phyloP scores from a whole-genome alignment of 2,888 invertebrate genomes.

The Rhamnusium bicolor region DNA sequence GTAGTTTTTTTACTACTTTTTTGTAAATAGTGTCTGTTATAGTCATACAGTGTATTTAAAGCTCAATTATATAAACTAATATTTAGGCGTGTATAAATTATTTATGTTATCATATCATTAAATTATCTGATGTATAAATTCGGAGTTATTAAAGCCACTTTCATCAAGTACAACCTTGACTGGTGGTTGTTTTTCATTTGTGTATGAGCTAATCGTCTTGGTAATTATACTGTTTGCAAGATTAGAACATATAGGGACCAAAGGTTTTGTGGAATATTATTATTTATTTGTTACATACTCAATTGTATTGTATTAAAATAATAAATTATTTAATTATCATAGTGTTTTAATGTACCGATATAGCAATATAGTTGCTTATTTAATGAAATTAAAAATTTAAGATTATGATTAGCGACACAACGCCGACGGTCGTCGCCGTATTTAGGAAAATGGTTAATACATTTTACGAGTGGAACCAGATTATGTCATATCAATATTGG shows the following conservation, averaged over 20 bases:
- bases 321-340: slow-evolving; percentile 48
- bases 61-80: slow-evolving; percentile 51
- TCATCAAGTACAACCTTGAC: slow-evolving; percentile 32
- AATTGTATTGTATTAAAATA: slow-evolving; percentile 49
- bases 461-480: too few relatives aligned
- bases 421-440: too few relatives aligned
- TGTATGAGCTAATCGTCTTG: slow-evolving; percentile 37
- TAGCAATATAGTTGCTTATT: too few relatives aligned
- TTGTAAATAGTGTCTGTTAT: slow-evolving; percentile 53
- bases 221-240: slow-evolving; percentile 36
- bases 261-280: slow-evolving; percentile 68
- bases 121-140: slow-evolving; percentile 42
- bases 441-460: too few relatives aligned
- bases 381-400: too few relatives aligned
- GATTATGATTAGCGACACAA: too few relatives aligned
- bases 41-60: slow-evolving; percentile 53
- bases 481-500: too few relatives aligned
- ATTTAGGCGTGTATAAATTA: slow-evolving; percentile 41
- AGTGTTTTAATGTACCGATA: neutral
- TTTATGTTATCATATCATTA: slow-evolving; percentile 31
- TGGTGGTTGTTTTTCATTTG: slow-evolving; percentile 36
- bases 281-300: slow-evolving; percentile 66
- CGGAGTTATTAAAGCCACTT: slow-evolving; percentile 37
- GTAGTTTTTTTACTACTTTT: slow-evolving; percentile 37
- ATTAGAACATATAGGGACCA: slow-evolving; percentile 66